These are phyloP conservation scores for Aphaenogaster ashmeadi DNA, from an alignment of 1,140 invertebrate species.

Conservation along the genomic window DNA sequence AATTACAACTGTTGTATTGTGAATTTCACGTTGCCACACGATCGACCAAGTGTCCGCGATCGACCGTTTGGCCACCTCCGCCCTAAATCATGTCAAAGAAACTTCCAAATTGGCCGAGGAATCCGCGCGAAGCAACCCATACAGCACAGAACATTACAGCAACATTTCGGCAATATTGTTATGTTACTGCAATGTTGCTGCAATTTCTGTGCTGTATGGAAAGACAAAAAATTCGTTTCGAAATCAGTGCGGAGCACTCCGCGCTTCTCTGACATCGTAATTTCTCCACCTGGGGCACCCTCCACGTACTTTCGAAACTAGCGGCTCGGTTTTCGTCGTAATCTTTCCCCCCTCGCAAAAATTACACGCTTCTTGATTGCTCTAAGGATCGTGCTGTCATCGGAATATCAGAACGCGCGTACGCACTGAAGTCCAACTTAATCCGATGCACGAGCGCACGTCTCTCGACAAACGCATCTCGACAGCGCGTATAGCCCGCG, in stretches of 20 bases:
- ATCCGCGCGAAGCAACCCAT: background rate
- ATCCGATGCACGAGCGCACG: slow-evolving; percentile 30
- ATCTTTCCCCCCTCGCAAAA: slow-evolving; percentile 21
- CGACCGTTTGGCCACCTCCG: no score
- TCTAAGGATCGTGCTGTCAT: slow-evolving; percentile 55
- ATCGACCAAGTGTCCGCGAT: no score
- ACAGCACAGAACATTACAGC: no score
- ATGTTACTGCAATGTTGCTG: no score
- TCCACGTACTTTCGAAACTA: slow-evolving; percentile 15
- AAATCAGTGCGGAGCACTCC: background rate
- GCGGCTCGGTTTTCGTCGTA: slow-evolving; percentile 13
- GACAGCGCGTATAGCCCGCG: slow-evolving; percentile 29
- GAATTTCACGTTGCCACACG: no score
- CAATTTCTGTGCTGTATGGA: no score
- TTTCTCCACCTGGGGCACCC: slow-evolving; percentile 6
- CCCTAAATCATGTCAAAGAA: background rate
- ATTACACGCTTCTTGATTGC: slow-evolving; percentile 49
- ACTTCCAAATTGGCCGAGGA: background rate
- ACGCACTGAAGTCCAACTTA: slow-evolving; percentile 53
- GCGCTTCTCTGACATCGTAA: slow-evolving; percentile 25
- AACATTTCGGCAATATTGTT: no score
- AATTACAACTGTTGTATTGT: no score
- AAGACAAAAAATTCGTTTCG: slow-evolving; percentile 20
- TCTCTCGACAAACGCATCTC: slow-evolving; percentile 50
- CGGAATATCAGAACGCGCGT: slow-evolving; percentile 37